Conservation (phyloP, 1,140 invertebrate genomes). For the Drosophila pectinifera region DNA sequence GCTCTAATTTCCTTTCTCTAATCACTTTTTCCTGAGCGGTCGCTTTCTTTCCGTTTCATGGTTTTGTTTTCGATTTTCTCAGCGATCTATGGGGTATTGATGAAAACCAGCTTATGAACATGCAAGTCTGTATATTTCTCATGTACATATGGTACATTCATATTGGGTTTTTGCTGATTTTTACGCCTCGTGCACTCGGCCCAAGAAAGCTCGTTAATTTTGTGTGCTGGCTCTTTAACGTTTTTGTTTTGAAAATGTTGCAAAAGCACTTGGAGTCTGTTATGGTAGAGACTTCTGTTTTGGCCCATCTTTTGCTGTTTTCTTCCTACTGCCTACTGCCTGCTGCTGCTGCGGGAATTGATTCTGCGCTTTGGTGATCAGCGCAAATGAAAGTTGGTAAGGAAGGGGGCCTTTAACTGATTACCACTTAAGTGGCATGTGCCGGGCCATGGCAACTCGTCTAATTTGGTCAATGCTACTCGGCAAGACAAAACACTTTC, state of each 20-base stretch:
- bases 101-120: conserved; percentile 42
- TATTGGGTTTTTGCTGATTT: conserved; percentile 40
- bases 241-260: conserved; percentile 14
- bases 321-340: conserved; percentile 13
- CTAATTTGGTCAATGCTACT: conserved; percentile 74
- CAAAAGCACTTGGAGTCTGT: conserved; percentile 17
- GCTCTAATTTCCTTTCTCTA: conserved; percentile 27
- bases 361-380: conserved; percentile 66
- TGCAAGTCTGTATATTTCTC: conserved; percentile 16
- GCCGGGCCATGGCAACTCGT: conserved; percentile 59
- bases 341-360: conserved; percentile 17
- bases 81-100: conserved; percentile 18
- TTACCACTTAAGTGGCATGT: conserved; percentile 71
- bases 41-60: conserved; percentile 46
- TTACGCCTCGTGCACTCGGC: conserved; percentile 47
- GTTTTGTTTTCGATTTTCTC: conserved; percentile 19
- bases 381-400: conserved; percentile 74
- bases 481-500: conserved; percentile 61
- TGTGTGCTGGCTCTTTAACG: conserved; percentile 2
- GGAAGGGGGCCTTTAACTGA: conserved; percentile 42
- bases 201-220: conserved; percentile 38
- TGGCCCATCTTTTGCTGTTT: conserved; percentile 17
- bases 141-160: conserved; percentile 7
- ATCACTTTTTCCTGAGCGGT: conserved; percentile 31
- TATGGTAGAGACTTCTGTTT: conserved; percentile 12